Base-by-base conservation (phyloP, 2,888 invertebrate genomes). In the Ypsolopha sequella region DNA sequence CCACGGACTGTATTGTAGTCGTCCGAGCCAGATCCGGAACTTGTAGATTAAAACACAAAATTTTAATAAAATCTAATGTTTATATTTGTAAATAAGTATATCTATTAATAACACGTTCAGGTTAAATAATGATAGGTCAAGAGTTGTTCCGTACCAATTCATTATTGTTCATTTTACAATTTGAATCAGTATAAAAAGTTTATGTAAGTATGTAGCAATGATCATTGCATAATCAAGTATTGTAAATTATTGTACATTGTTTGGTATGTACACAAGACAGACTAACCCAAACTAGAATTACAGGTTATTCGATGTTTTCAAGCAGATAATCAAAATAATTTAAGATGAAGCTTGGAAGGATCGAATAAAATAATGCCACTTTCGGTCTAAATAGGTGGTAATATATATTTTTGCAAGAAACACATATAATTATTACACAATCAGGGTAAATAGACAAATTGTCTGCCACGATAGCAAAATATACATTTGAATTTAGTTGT, bases 361-460 rank as follows among this genome's bases (percentile, higher is more conserved):
- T 56, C 53, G 58, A 49, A 47, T 36, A 62, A 57, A 71, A 78
- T 71, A 75, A 76, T 68, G 70, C 68, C 63, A 71, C 60, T 58
- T 56, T 60, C 59, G 62, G 72, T 74, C 73, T 73, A 75, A n/a
- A 72, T 73, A 76, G 76, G 46, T 43, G 73, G 35, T 50, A 77
- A 74, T 77, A 79, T 63, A 65, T 81, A 78, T 80, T 75, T 50
- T 73, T 75, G 73, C 68, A 79, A 80, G 74, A 50, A 43, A 81
- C 75, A 80, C 76, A 75, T n/a, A n/a, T n/a, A n/a, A n/a, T n/a
- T n/a, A n/a, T n/a, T n/a, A n/a, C n/a, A n/a, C n/a, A n/a, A n/a
- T n/a, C n/a, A n/a, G n/a, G n/a, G n/a, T n/a, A n/a, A n/a, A n/a
- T 74, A 80, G 81, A 78, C 79, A 78, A 73, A 76, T 67, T 73